phyloP scores from a whole-genome alignment of 2,797 vertebrate genomes.

The Clamator glandarius region DNA sequence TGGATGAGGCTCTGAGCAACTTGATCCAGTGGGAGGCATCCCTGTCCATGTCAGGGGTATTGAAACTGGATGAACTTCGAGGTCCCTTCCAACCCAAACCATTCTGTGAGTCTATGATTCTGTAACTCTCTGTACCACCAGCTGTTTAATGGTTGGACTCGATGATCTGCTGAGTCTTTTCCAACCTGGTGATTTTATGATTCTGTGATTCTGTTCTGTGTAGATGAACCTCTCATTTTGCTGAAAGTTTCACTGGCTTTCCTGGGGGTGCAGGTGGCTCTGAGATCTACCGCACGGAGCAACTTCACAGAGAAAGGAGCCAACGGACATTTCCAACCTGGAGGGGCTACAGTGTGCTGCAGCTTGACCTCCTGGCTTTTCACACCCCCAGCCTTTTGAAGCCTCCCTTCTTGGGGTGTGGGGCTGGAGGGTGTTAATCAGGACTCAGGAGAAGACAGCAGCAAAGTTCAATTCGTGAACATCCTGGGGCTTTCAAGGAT shows the following conservation, averaged over 20 bases:
- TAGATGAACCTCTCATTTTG: not conserved
- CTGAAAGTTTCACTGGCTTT: not conserved
- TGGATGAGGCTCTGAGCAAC: too few species aligned
- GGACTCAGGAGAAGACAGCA: not conserved
- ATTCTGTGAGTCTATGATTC: too few species aligned
- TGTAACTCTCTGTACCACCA: too few species aligned
- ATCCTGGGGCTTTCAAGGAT: not conserved
- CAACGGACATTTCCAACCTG: rapidly evolving
- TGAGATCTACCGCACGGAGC: not conserved
- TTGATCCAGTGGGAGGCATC: too few species aligned
- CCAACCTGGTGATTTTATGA: too few species aligned
- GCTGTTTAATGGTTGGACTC: too few species aligned
- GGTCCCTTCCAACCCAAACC: too few species aligned
- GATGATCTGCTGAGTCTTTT: too few species aligned
- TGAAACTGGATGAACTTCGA: too few species aligned
- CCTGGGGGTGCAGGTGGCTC: not conserved
- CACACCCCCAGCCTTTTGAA: not conserved
- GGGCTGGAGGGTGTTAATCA: not conserved
- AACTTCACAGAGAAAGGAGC: not conserved
- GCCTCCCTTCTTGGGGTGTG: too few species aligned
- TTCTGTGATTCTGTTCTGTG: not conserved
- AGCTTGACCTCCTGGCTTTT: not conserved
- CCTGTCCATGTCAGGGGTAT: too few species aligned
- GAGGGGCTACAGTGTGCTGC: not conserved
- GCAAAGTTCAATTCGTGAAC: not conserved